These are phyloP conservation scores for Agrotis ipsilon DNA, from an alignment of 2,888 invertebrate genomes.

Conservation along the genomic window DNA sequence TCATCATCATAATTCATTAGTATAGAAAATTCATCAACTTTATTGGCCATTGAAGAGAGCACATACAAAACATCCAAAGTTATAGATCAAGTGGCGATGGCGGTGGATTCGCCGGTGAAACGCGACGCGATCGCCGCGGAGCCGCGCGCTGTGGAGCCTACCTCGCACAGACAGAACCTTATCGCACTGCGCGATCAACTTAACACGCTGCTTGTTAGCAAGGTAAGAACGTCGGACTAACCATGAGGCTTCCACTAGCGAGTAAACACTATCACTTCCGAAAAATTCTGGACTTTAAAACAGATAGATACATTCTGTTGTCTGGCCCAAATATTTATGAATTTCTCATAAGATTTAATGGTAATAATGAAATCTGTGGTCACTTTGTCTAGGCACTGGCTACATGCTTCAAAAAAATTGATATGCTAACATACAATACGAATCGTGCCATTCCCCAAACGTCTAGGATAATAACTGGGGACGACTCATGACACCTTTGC, in stretches of 20 bases:
- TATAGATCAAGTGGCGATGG: constrained; percentile 77
- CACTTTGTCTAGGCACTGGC: background rate
- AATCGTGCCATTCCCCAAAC: too few relatives aligned
- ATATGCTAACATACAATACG: background rate
- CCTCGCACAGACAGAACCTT: constrained; percentile 85
- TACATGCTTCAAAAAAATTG: background rate
- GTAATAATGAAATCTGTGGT: background rate
- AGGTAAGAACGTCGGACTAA: constrained; percentile 41
- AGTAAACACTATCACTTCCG: background rate
- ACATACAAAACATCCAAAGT: constrained; percentile 29
- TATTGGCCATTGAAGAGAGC: constrained; percentile 10
- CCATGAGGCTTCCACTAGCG: background rate
- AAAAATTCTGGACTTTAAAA: too few relatives aligned
- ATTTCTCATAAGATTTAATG: background rate
- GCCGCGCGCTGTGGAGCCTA: constrained; percentile 81
- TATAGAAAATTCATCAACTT: constrained; percentile 10
- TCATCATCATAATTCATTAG: constrained; percentile 4
- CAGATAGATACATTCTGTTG: background rate
- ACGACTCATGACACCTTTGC: background rate
- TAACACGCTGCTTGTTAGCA: constrained; percentile 78
- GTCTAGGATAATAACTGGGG: background rate
- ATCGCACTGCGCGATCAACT: constrained; percentile 85
- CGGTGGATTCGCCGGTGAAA: constrained; percentile 83
- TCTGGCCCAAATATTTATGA: background rate
- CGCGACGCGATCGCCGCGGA: constrained; percentile 72